These are phyloP conservation scores for Chymomyza costata DNA, from an alignment of 1,140 invertebrate genomes.

Conservation along the genomic window DNA sequence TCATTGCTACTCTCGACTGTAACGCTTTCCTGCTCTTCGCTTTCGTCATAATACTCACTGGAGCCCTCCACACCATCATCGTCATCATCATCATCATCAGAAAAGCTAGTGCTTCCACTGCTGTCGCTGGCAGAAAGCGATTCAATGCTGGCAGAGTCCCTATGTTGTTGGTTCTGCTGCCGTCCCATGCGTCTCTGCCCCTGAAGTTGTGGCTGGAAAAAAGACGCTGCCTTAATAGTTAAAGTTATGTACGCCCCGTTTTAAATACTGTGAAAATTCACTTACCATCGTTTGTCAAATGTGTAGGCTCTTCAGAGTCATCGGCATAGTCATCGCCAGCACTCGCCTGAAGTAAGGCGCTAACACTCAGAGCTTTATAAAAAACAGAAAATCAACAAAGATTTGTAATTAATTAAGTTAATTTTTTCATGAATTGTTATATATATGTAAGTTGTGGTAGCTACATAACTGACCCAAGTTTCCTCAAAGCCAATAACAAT, in stretches of 20 bases:
- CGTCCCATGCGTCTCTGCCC: constrained; percentile 45
- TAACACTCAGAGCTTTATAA: no score
- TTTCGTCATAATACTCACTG: constrained; percentile 62
- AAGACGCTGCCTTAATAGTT: constrained; percentile 75
- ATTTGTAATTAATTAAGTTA: no score
- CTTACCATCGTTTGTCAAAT: constrained; percentile 70
- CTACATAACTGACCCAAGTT: constrained; percentile 40
- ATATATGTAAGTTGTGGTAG: no score
- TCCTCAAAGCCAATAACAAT: constrained; percentile 14
- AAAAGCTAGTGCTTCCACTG: constrained; percentile 25
- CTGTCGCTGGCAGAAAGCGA: constrained; percentile 28
- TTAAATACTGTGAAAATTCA: constrained; percentile 23
- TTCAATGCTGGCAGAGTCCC: constrained; percentile 30
- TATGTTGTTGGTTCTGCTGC: constrained; percentile 24
- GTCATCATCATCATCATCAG: constrained; percentile 47
- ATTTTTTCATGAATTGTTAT: no score
- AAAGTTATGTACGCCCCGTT: constrained; percentile 66
- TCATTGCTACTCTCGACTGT: constrained; percentile 50
- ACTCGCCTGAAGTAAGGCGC: no score
- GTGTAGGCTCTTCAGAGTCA: constrained; percentile 36
- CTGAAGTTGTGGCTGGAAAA: constrained; percentile 70
- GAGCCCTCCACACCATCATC: constrained; percentile 44
- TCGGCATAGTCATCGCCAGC: no score
- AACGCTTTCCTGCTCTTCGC: constrained; percentile 39
- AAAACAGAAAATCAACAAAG: no score